Evolutionary conservation across 1,140 invertebrate genomes (phyloP), one percentile per base, ranked within the genome.

Genomic region (Pseudomyrmex concolor): DNA sequence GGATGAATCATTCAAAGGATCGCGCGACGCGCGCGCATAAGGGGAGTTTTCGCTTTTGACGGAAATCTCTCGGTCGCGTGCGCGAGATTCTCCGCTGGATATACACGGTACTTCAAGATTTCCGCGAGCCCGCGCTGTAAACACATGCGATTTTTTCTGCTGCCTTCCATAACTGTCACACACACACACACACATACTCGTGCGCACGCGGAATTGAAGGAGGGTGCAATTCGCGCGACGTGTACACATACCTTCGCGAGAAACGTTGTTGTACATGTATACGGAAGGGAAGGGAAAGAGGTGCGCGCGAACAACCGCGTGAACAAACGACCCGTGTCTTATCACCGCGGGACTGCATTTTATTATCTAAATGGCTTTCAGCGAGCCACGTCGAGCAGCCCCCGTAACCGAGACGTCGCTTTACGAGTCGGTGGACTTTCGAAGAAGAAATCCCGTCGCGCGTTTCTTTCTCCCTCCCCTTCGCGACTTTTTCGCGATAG

Each of bases 351-450:
- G 64, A 72, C 84, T 86, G 84, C 84, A 86, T 89, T 89, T 88
- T 89, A 89, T 88, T 89, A 88, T 89, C 84, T 85, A 86, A 89
- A 89, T 88, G 81, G 88, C 84, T 88, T 88, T 89, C 87, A 72
- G 57, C 87, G 84, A 73, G 86, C 84, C 70, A 74, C 72, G 87
- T 54, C 67, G 63, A 60, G 68, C 84, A 72, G 73, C 83, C 34
- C 34, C 34, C 86, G 72, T 86, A 78, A 74, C 86, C 55, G 83
- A 55, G 60, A 88, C 62, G 60, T 64, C 55, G 83, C 19, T 88
- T 88, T 85, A 83, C 83, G 86, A 82, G 57, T 17, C 45, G 59
- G 45, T 43, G 83, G 57, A 71, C 64, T 64, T 68, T 83, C 55
- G 64, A 66, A 76, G 64, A 85, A 86, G 64, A 85, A 86, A 74